Evolutionary conservation across 2,888 invertebrate species (phyloP), one percentile per base, ranked within the genome.

Genomic region (Osmoderma eremita): DNA sequence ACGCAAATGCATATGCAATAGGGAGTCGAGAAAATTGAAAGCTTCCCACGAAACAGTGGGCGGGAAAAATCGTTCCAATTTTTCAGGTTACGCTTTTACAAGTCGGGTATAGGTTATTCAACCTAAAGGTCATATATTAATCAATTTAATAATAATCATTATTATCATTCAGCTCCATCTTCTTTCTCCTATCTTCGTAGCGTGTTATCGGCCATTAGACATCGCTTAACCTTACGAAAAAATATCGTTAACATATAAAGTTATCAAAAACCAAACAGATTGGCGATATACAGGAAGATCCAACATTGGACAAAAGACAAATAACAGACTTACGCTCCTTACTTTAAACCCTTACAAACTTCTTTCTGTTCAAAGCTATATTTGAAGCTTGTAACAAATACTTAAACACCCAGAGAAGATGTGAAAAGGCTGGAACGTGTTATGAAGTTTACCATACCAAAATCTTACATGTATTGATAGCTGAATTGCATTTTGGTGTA

Each of bases 61-160:
- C 58, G 12, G 42, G 42, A 42, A 58, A 58, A 58, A 58, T 58
- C 45, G 58, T 22, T 15, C 15, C 1, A 58, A 45, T 58, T 58
- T 58, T 58, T 58, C 58, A 58, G 42, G 22, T 58, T 45, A 45
- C 45, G 24, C 45, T 13, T 30, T 30, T 30, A 39, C 12, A 12
- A 41, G 20, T 20, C 36, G 30, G 18, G 54, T 13, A 13, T 12
- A 3, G 20, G 20, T 56, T 24, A 24, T 58, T 45, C 58, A 13
- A 6, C 24, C 58, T 42, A 58, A 58, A 45, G 15, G 58, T 30
- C 3, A 10, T 13, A 12, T 58, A 58, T 58, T 45, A 45, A 58
- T 58, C 58, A 58, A 45, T 58, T 42, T 58, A 58, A 58, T 58
- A 45, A 42, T 58, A 45, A 58, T 58, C 58, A 58, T 58, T 58